phyloP scores from a whole-genome alignment of 2,888 invertebrate species.

The Imbricaverruca yamaguchii region DNA sequence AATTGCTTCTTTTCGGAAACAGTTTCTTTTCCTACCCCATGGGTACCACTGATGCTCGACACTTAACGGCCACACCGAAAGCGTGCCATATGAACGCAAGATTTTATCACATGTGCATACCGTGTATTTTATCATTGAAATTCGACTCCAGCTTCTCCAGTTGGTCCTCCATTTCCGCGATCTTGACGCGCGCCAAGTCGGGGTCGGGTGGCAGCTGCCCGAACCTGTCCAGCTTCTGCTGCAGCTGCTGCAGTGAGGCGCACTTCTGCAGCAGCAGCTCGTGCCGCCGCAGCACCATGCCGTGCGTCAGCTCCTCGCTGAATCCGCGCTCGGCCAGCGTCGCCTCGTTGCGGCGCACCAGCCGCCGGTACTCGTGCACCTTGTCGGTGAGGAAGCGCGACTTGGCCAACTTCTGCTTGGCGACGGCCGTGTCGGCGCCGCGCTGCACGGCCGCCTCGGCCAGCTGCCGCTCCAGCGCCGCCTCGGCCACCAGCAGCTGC shows the following conservation, averaged over 20 bases:
- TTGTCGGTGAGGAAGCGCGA: conserved; percentile 11
- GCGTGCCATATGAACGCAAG: too few species aligned
- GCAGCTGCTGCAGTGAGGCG: background rate
- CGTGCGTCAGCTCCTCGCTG: background rate
- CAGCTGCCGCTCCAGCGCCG: conserved; percentile 9
- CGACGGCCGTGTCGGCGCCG: background rate
- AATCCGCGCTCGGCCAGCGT: background rate
- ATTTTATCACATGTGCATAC: background rate
- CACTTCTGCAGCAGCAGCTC: conserved; percentile 2
- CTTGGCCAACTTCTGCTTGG: background rate
- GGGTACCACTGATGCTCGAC: too few species aligned
- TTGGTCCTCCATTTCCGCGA: background rate
- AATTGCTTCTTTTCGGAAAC: too few species aligned
- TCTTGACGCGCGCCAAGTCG: conserved; percentile 13
- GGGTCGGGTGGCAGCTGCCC: background rate
- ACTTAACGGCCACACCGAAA: too few species aligned
- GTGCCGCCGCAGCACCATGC: background rate
- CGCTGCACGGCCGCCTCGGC: background rate
- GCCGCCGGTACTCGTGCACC: background rate
- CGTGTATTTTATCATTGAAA: conserved; percentile 9
- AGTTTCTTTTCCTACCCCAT: too few species aligned
- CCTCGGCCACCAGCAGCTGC: conserved; percentile 12
- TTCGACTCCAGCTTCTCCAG: conserved; percentile 2
- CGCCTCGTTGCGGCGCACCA: background rate
- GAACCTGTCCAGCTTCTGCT: background rate